Percentiles rank a stretch among this genome's conserved stretches.
Evolutionary conservation across 2,113 vertebrate genomes (phyloP).

Genomic region (Ondatra zibethicus): DNA sequence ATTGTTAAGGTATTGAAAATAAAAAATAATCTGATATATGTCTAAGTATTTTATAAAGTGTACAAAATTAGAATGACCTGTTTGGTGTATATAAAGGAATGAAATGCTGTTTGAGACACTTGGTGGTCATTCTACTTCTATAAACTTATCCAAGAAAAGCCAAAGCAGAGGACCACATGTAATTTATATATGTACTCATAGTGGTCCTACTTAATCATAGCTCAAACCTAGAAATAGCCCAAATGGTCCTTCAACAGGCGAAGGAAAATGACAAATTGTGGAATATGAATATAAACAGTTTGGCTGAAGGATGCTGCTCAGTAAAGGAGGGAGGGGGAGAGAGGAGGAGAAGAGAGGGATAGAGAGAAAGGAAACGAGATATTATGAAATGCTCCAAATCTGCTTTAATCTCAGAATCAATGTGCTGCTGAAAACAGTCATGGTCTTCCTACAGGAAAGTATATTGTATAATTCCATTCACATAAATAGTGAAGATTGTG

Average conservation of each 20-base stretch:
- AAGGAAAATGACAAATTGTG: not conserved
- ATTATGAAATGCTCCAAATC: not conserved
- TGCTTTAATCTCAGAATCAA: not conserved
- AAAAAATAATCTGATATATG: not conserved
- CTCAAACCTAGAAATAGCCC: not conserved
- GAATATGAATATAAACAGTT: not conserved
- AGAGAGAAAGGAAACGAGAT: too few species aligned
- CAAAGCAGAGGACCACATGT: not conserved
- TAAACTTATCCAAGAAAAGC: not conserved
- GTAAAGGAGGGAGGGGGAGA: not conserved
- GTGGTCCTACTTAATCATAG: not conserved
- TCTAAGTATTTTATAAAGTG: not conserved
- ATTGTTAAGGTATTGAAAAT: not conserved
- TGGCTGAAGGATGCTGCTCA: not conserved
- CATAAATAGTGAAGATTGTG: not conserved
- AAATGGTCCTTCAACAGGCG: not conserved
- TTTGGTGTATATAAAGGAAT: not conserved
- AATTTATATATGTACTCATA: not conserved
- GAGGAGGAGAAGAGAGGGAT: not conserved
- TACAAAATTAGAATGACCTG: not conserved
- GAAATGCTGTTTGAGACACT: not conserved
- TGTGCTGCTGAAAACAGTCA: not conserved
- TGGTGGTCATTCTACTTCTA: not conserved
- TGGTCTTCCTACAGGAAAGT: not conserved
- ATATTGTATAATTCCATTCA: not conserved